Percentiles rank a stretch among this genome's conserved stretches.
phyloP scores from a whole-genome alignment of 2,888 invertebrate genomes.

The Andrena chrysosceles region DNA sequence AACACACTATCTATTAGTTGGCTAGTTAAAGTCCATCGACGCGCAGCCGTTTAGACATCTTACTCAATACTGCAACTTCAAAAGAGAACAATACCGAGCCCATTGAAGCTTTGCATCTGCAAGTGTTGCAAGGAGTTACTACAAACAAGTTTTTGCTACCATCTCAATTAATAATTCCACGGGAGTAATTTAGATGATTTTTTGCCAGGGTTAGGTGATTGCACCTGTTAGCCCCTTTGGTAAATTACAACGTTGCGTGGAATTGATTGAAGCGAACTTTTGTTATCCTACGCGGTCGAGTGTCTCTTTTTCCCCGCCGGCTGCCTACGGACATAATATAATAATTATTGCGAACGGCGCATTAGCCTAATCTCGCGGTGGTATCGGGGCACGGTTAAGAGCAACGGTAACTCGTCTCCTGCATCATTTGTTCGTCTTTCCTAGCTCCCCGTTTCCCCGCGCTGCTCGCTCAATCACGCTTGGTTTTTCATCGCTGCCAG shows the following conservation, averaged over 20 bases:
- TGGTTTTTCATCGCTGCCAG: slow-evolving; percentile 7
- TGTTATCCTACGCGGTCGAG: neutral
- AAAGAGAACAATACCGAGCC: neutral
- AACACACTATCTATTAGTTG: neutral
- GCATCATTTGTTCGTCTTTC: slow-evolving; percentile 61
- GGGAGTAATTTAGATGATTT: neutral
- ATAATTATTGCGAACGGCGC: slow-evolving; percentile 76
- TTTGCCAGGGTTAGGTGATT: neutral
- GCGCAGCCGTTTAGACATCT: neutral
- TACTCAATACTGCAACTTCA: neutral
- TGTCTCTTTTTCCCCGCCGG: neutral
- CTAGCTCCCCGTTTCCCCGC: slow-evolving; percentile 9
- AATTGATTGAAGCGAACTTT: slow-evolving; percentile 10
- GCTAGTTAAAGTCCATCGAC: neutral
- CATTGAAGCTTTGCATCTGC: neutral
- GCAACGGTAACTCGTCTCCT: slow-evolving; percentile 78
- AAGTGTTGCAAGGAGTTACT: neutral
- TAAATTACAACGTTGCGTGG: slow-evolving; percentile 5
- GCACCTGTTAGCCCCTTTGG: neutral
- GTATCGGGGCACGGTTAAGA: slow-evolving; percentile 75
- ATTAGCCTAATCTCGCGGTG: slow-evolving; percentile 74
- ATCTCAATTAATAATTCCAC: slow-evolving; percentile 12
- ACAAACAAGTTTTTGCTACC: neutral
- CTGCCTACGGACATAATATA: slow-evolving; percentile 22
- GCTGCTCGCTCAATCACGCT: neutral